Base-by-base conservation (phyloP, 92 coral and sea anemone genomes). In the Heliopora coerulea region DNA sequence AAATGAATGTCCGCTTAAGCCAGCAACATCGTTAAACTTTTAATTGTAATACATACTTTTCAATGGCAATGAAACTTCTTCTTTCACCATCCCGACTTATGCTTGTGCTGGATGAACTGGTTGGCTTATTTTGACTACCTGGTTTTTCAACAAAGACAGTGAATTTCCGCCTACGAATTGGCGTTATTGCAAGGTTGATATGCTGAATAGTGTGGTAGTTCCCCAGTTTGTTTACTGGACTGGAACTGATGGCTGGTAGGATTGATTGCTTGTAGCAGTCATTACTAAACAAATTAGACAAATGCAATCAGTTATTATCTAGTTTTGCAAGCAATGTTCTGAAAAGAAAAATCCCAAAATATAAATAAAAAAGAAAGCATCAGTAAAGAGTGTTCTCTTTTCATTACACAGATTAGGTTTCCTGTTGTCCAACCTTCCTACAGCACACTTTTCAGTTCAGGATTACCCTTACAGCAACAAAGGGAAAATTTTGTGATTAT, bases 51-150 rank as follows among this genome's bases (percentile, higher is more conserved):
- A 62, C 89, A 59, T 82, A 88, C 92, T 88, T 83, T 68, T 84
- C 83, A 17, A 88, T 88, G 6, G 83, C 85, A 59, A 88, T 88
- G 30, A 83, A 73, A 30, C 88, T 87, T 54, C 56, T 68, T 52
- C 81, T 83, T 39, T 78, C 85, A 1, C 59, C 77, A 30, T 70
- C 49, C 31, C 10, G 32, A 46, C 17, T n/a, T 6, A 46, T 6
- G 52, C n/a, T n/a, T n/a, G n/a, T n/a, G n/a, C n/a, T n/a, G n/a
- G 62, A 28, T 33, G 77, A 70, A 25, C 31, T 29, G 0, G 54
- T 49, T 17, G 32, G 48, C 20, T 70, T 70, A 32, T 35, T 52
- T 19, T 31, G 37, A 58, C 11, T 70, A 31, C 24, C 54, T 9
- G 50, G 63, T 34, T 70, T 70, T 49, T 70, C 77, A 14, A 70